A percentile compares a stretch with the other conserved stretches of the same genome.
These are phyloP conservation scores for Lottia gigantea DNA, from an alignment of 2,888 invertebrate species.

Conservation along the genomic window DNA sequence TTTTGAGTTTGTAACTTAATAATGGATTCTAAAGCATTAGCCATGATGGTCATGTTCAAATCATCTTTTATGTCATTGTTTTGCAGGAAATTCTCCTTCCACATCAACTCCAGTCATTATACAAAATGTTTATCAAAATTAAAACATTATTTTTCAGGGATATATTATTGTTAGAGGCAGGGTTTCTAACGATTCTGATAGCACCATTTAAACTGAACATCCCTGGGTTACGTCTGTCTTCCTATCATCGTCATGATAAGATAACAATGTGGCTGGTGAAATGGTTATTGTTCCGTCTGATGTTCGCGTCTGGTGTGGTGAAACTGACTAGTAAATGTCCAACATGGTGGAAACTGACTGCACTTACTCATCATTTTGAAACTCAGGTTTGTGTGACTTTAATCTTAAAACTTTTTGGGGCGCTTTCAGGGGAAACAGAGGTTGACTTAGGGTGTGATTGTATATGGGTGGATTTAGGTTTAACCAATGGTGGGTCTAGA, in stretches of 20 bases:
- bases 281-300: constrained; percentile 80
- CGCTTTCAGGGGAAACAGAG: no score
- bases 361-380: constrained; percentile 77
- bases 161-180: constrained; percentile 79
- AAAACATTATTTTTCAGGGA: constrained; percentile 72
- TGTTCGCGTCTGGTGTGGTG: constrained; percentile 79
- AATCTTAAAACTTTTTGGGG: no score
- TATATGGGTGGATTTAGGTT: no score
- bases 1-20: no score
- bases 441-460: no score
- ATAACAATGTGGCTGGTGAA: constrained; percentile 78
- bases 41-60: no score
- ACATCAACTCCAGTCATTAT: no score
- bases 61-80: no score
- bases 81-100: no score
- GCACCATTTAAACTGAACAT: constrained; percentile 72
- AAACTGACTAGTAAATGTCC: constrained; percentile 80
- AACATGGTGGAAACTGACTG: constrained; percentile 81
- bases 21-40: no score
- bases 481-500: no score
- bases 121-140: no score
- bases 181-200: constrained; percentile 78
- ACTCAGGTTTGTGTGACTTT: constrained; percentile 69
- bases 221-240: constrained; percentile 38
- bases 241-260: constrained; percentile 60